Percentiles rank a stretch among this genome's conserved stretches.
phyloP scores from a whole-genome alignment of 2,888 invertebrate species.

The Andrena minutula region DNA sequence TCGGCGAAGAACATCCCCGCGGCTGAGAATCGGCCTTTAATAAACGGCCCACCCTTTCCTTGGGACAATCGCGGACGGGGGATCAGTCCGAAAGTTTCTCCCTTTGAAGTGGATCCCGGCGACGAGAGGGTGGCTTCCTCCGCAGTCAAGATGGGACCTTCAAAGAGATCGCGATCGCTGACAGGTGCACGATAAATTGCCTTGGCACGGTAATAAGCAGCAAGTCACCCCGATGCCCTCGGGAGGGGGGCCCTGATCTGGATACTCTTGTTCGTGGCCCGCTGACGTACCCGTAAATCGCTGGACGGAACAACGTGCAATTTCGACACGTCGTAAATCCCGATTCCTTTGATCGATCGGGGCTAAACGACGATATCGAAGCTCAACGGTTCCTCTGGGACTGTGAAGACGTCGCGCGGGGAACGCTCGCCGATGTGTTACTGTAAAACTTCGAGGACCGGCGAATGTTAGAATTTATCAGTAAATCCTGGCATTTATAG shows the following conservation, averaged over 20 bases:
- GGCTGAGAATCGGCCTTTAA: constrained; percentile 64
- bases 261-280: constrained; percentile 48
- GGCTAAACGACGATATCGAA: neutral
- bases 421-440: neutral
- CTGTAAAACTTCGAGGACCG: neutral
- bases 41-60: constrained; percentile 70
- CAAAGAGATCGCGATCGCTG: constrained; percentile 75
- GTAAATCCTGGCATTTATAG: too few relatives aligned
- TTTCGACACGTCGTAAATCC: constrained; percentile 73
- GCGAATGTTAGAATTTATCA: too few relatives aligned
- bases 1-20: constrained; percentile 43
- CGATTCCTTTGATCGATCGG: neutral
- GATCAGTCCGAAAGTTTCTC: constrained; percentile 64
- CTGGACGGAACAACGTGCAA: constrained; percentile 64
- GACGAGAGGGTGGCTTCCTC: constrained; percentile 44
- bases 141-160: constrained; percentile 50
- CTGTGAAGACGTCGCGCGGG: neutral
- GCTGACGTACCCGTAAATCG: constrained; percentile 63
- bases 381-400: neutral
- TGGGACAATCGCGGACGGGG: constrained; percentile 64
- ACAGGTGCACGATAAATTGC: constrained; percentile 76
- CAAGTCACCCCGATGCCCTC: constrained; percentile 54
- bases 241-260: constrained; percentile 45
- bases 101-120: constrained; percentile 68
- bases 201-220: constrained; percentile 71